Evolutionary conservation across 2,888 invertebrate genomes (phyloP), one percentile per base, ranked within the genome.

Genomic region (Parapristionchus giblindavisi): DNA sequence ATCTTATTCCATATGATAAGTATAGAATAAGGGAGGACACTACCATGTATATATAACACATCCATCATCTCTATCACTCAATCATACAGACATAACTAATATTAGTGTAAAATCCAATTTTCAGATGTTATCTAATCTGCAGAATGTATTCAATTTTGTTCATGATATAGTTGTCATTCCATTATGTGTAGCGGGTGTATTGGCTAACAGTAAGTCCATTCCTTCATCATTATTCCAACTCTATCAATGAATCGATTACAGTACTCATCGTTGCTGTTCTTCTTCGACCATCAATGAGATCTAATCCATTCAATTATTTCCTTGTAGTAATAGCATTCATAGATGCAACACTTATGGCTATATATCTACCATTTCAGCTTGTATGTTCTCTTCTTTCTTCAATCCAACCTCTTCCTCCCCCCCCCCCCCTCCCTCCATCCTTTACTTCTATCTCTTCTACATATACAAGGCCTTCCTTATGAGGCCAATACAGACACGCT

Each of bases 251-350:
- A 17, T 24, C 27, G 36, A 17, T 52, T 52, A n/a, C 52, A 68
- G 68, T 48, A n/a, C 48, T 61, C 5, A 61, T 73, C n/a, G 61
- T 73, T 27, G 71, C 74, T 17, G 81, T 80, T 21, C 63, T 80
- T 40, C 71, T 79, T 24, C 76, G 79, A 38, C 80, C 80, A 0
- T 38, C 71, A 29, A 85, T 84, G 83, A 65, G 85, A 40, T 84
- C 83, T 71, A 85, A 84, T 65, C 85, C 85, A n/a, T 87, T 87
- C 82, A 87, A 87, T 66, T 65, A 85, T 34, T 84, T 90, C 70
- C 79, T 87, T 40, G 81, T 87, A 14, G 82, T 83, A 4, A 87
- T 87, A 63, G 87, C 87, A 32, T 76, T 87, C 63, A 87, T 86
- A 77, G 87, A 87, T 68, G 82, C 81, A 32, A 80, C 81, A 4